phyloP scores from a whole-genome alignment of 2,797 vertebrate genomes.

The Clarias fuscus region DNA sequence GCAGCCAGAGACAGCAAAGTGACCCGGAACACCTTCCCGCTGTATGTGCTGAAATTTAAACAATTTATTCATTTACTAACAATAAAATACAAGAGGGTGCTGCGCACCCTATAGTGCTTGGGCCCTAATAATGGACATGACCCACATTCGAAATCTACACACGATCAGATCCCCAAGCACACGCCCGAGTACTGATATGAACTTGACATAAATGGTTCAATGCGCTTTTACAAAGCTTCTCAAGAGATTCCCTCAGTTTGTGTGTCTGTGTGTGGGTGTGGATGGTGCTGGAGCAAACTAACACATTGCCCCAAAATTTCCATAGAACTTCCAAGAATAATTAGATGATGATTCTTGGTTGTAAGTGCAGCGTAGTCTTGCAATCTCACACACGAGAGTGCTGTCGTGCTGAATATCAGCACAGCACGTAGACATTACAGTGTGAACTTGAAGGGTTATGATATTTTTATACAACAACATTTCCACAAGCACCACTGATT shows the following conservation, averaged over 20 bases:
- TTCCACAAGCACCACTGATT: no score
- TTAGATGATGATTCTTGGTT: not conserved
- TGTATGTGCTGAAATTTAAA: slow-evolving; percentile 81
- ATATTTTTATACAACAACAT: no score
- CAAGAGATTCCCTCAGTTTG: not conserved
- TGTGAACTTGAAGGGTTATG: no score
- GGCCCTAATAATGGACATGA: not conserved
- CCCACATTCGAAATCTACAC: not conserved
- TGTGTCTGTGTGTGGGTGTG: not conserved
- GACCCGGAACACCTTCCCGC: slow-evolving; percentile 87
- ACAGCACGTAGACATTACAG: no score
- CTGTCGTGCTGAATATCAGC: no score
- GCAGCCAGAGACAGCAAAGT: slow-evolving; percentile 82
- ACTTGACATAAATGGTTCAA: not conserved
- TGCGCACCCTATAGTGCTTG: no score
- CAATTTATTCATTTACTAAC: not conserved
- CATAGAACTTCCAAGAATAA: not conserved
- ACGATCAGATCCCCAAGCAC: not conserved
- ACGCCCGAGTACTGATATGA: not conserved
- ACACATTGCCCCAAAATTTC: not conserved
- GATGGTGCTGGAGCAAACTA: not conserved
- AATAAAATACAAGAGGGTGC: no score
- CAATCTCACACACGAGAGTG: no score
- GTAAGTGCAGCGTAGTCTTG: not conserved
- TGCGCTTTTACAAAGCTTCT: not conserved